Percentiles rank a stretch among this genome's conserved stretches.
phyloP scores from a whole-genome alignment of 2,888 invertebrate species.

The Halictus ligatus region DNA sequence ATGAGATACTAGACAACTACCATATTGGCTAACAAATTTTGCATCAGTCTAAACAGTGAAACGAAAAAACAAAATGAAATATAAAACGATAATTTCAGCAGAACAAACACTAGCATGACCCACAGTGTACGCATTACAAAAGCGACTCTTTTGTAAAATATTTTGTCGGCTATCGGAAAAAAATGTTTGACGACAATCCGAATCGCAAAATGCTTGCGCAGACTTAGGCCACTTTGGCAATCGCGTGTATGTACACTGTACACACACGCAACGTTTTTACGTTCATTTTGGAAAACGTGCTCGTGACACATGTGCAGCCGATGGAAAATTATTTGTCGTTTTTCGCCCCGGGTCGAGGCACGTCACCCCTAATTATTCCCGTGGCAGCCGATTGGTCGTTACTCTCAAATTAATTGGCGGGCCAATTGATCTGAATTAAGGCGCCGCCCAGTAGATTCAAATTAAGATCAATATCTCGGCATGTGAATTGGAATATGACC shows the following conservation, averaged over 20 bases:
- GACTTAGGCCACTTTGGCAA: not conserved
- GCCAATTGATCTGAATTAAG: conserved; percentile 73
- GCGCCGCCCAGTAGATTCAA: conserved; percentile 72
- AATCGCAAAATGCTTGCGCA: not conserved
- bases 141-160: not conserved
- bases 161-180: not conserved
- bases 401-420: conserved; percentile 66
- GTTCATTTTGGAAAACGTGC: not conserved
- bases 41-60: not conserved
- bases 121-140: no score
- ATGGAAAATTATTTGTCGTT: not conserved
- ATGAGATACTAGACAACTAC: no score
- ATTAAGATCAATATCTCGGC: conserved; percentile 76
- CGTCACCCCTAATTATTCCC: conserved; percentile 56
- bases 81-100: no score
- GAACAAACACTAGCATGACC: no score
- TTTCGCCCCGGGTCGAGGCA: not conserved
- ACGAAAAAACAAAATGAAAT: no score
- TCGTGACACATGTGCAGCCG: not conserved
- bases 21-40: not conserved
- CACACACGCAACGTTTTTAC: not conserved
- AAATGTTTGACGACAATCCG: not conserved
- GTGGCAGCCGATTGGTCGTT: conserved; percentile 61
- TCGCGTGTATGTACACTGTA: not conserved
- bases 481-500: conserved; percentile 71